Conservation (phyloP, 2,113 vertebrate species). For the Nannospalax galili region DNA sequence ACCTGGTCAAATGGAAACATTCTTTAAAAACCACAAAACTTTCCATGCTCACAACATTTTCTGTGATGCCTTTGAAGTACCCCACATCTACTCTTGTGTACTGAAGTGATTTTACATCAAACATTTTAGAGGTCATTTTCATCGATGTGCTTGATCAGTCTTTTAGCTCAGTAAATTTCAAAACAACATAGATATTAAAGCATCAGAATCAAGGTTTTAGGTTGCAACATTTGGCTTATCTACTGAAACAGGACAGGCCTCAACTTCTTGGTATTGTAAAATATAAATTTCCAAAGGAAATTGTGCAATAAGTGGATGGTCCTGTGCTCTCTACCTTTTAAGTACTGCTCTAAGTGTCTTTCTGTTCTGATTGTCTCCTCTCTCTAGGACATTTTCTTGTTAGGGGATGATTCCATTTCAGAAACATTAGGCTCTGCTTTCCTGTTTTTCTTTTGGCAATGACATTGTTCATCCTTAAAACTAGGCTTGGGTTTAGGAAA, state of each 20-base stretch:
- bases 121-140: conserved; percentile 20
- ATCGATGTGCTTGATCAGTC: background rate
- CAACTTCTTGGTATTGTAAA: background rate
- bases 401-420: conserved; percentile 18
- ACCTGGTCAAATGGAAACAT: background rate
- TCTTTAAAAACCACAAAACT: background rate
- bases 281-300: conserved; percentile 20
- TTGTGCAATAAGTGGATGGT: background rate
- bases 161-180: conserved; percentile 56
- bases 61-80: conserved; percentile 25
- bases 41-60: background rate
- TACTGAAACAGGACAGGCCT: background rate
- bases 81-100: background rate
- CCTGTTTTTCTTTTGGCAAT: background rate
- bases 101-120: conserved; percentile 43
- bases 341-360: background rate
- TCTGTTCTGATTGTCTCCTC: background rate
- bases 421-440: background rate
- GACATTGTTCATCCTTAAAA: conserved; percentile 31
- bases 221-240: background rate
- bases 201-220: conserved; percentile 8
- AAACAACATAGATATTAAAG: background rate
- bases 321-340: background rate
- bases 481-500: background rate
- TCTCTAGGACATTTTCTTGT: conserved; percentile 1